Conservation (phyloP, 2,888 invertebrate genomes). For the Bembecia ichneumoniformis region DNA sequence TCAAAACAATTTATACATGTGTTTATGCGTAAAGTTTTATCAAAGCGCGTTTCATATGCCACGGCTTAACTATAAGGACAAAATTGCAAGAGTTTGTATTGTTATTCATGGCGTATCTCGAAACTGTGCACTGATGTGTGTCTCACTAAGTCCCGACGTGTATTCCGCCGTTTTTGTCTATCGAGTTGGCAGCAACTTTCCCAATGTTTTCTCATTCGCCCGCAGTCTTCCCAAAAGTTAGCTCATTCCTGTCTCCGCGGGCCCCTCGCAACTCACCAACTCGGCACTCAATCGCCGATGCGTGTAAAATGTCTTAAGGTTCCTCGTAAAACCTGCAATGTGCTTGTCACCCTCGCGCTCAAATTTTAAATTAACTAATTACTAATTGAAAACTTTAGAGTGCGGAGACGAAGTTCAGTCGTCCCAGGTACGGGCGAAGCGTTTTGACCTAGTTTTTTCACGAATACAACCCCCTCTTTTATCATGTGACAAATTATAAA, state of each 20-base stretch:
- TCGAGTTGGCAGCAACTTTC: slow-evolving; percentile 53
- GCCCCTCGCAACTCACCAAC: slow-evolving; percentile 55
- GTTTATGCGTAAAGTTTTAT: slow-evolving; percentile 1
- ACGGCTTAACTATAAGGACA: slow-evolving; percentile 29
- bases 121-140: slow-evolving; percentile 44
- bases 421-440: slow-evolving; percentile 33
- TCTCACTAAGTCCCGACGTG: slow-evolving; percentile 45
- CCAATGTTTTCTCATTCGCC: slow-evolving; percentile 62
- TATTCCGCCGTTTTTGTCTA: slow-evolving; percentile 57
- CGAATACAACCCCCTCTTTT: slow-evolving; percentile 26
- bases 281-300: slow-evolving; percentile 56
- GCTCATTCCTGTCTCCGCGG: slow-evolving; percentile 55
- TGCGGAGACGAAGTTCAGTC: slow-evolving; percentile 28
- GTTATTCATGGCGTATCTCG: slow-evolving; percentile 48
- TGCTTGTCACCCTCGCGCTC: slow-evolving; percentile 29
- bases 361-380: slow-evolving; percentile 56
- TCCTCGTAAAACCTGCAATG: slow-evolving; percentile 43
- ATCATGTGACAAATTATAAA: background rate
- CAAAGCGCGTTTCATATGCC: slow-evolving; percentile 19
- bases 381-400: slow-evolving; percentile 55
- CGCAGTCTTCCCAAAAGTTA: slow-evolving; percentile 55
- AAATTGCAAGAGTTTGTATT: slow-evolving; percentile 40
- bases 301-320: slow-evolving; percentile 62
- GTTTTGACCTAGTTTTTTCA: slow-evolving; percentile 33
- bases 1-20: too few relatives aligned